These are phyloP conservation scores for Scomber colias DNA, from an alignment of 2,113 vertebrate species.

Conservation along the genomic window DNA sequence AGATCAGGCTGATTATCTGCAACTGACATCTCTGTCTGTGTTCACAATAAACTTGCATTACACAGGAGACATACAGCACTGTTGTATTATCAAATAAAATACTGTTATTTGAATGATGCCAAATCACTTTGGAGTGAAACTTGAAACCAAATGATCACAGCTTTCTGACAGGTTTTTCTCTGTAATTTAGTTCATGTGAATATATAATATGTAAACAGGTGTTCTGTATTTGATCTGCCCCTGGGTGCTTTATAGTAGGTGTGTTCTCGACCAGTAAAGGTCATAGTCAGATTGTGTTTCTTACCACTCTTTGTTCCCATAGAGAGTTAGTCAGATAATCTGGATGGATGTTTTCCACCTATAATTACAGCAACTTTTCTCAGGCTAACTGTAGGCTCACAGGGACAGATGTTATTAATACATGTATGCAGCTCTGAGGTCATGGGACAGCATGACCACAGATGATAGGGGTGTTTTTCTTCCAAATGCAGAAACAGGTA, in stretches of 20 bases:
- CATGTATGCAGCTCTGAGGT: neutral
- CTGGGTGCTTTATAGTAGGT: conserved; percentile 38
- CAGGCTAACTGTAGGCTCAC: conserved; percentile 33
- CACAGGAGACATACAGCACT: neutral
- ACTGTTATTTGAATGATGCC: neutral
- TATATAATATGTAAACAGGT: conserved; percentile 7
- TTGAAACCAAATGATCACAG: neutral
- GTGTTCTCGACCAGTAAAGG: conserved; percentile 52
- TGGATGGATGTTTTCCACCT: conserved; percentile 51
- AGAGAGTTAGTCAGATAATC: conserved; percentile 52
- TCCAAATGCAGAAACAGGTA: conserved; percentile 7
- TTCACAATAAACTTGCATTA: conserved; percentile 43
- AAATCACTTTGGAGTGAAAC: neutral
- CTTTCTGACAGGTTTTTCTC: neutral
- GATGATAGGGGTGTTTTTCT: neutral
- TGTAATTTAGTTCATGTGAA: neutral
- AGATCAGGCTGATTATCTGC: conserved; percentile 34
- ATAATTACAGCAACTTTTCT: conserved; percentile 63
- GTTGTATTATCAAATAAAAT: conserved; percentile 9
- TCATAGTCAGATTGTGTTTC: conserved; percentile 71
- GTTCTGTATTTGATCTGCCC: neutral
- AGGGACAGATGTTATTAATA: conserved; percentile 14
- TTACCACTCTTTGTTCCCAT: conserved; percentile 58
- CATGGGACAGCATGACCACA: neutral
- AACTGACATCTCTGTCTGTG: conserved; percentile 30